Percentiles rank a stretch among this genome's conserved stretches.
phyloP scores from a whole-genome alignment of 2,888 invertebrate species.

The Chelonus formosanus region DNA sequence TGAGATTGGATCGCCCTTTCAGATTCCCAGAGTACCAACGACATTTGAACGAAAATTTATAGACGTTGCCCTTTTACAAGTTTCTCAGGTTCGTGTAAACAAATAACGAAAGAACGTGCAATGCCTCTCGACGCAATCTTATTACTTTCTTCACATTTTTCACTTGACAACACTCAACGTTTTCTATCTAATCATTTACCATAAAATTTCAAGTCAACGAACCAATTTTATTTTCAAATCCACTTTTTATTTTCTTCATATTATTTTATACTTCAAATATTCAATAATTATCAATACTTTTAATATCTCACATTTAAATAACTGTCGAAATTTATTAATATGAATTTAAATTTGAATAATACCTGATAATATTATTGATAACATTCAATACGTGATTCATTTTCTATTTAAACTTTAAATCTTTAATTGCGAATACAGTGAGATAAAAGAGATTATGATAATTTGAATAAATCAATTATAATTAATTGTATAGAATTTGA shows the following conservation, averaged over 20 bases:
- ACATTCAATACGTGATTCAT: conserved; percentile 32
- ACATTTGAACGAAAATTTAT: conserved; percentile 50
- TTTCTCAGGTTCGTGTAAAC: conserved; percentile 37
- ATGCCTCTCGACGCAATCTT: conserved; percentile 30
- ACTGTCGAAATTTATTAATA: too few relatives aligned
- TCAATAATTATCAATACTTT: too few relatives aligned
- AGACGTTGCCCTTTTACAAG: conserved; percentile 39
- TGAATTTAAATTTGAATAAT: background rate
- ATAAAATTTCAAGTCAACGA: background rate
- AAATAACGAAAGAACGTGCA: conserved; percentile 33
- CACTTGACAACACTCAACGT: background rate
- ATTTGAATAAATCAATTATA: too few relatives aligned
- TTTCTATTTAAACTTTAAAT: conserved; percentile 53
- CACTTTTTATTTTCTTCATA: background rate
- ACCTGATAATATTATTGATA: background rate
- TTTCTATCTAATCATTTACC: conserved; percentile 1
- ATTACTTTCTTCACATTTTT: conserved; percentile 28
- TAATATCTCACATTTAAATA: too few relatives aligned
- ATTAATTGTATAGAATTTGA: conserved; percentile 45
- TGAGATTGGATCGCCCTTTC: conserved; percentile 9
- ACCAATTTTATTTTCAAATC: too few relatives aligned
- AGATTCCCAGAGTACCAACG: conserved; percentile 30
- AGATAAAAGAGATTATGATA: too few relatives aligned
- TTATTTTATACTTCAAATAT: background rate
- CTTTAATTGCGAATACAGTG: conserved; percentile 58